Conservation (phyloP, 1,140 invertebrate genomes). For the Lordiphosa clarofinis region DNA sequence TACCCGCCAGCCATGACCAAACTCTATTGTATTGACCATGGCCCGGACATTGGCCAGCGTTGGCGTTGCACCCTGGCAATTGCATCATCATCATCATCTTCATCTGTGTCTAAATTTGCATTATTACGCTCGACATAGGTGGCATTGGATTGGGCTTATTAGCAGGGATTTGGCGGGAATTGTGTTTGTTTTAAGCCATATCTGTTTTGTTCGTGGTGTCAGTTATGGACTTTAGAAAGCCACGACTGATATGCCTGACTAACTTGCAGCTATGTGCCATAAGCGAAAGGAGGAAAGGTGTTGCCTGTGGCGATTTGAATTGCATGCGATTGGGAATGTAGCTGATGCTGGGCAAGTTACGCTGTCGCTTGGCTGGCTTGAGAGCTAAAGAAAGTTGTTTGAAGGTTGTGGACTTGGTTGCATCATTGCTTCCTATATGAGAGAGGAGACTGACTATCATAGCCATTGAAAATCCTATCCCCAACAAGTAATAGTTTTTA, state of each 20-base stretch:
- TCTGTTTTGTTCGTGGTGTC: not conserved
- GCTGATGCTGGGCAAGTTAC: constrained; percentile 10
- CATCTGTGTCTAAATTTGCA: constrained; percentile 46
- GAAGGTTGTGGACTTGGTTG: constrained; percentile 55
- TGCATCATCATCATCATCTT: constrained; percentile 37
- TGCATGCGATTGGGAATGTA: constrained; percentile 25
- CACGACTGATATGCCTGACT: constrained; percentile 59
- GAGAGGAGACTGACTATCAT: not conserved
- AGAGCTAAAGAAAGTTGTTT: constrained; percentile 61
- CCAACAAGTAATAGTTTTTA: too few relatives aligned
- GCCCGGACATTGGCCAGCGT: constrained; percentile 39
- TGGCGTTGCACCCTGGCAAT: constrained; percentile 19
- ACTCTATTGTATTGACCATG: constrained; percentile 40
- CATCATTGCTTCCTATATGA: constrained; percentile 42
- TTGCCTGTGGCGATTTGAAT: constrained; percentile 38
- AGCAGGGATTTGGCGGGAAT: constrained; percentile 35
- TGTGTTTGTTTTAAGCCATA: constrained; percentile 27
- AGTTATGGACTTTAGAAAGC: constrained; percentile 35
- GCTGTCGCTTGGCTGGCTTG: constrained; percentile 22
- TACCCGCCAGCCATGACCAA: constrained; percentile 34
- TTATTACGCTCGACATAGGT: constrained; percentile 65
- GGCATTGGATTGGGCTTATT: constrained; percentile 52
- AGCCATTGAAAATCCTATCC: not conserved
- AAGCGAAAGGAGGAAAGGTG: constrained; percentile 70
- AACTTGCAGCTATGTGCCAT: constrained; percentile 62